Base-by-base conservation (phyloP, 2,888 invertebrate species). In the Andricus curvator region DNA sequence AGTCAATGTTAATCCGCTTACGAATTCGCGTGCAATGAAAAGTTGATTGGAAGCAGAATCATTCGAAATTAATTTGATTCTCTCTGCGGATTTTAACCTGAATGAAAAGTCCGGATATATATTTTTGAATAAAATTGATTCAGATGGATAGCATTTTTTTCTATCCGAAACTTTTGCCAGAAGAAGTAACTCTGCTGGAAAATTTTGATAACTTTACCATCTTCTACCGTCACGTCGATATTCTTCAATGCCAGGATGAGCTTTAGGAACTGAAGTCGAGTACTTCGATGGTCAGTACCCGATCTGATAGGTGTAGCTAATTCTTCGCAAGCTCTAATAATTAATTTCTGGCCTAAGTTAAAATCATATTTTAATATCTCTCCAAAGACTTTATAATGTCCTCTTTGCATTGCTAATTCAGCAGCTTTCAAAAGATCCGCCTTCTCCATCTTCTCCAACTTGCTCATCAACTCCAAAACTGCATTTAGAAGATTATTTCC, bases 231-330 rank as follows among this genome's bases (percentile, higher is more conserved):
- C 22, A 95, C 94, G 87, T 96, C 95, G 1, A 96, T 93, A 86
- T 95, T 93, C 5, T 95, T 94, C 79, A 94, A 93, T 77, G 94
- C 93, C 15, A 96, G 89, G 25, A 97, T 92, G 65, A 95, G 89
- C 68, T 94, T 93, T 80, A 96, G 94, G 90, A 96, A 96, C 80
- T 93, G 94, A 77, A 94, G 92, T 82, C 95, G 94, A 88, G 95
- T 93, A 13, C 93, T 93, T 4, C 81, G 81, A 17, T 81, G 83
- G 5, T 86, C 84, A 78, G 94, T 79, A 11, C 80, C 84, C 5
- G 81, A 82, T 66, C 84, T 85, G 9, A 85, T 83, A 1, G 89
- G 88, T 4, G 89, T 85, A 13, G 89, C 88, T 13, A 91, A 82
- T 70, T 89, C 88, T 48, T 85, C 85, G 41, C 87, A 85, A 33